phyloP scores from a whole-genome alignment of 23 tunicate species.

The Phallusia fumigata region DNA sequence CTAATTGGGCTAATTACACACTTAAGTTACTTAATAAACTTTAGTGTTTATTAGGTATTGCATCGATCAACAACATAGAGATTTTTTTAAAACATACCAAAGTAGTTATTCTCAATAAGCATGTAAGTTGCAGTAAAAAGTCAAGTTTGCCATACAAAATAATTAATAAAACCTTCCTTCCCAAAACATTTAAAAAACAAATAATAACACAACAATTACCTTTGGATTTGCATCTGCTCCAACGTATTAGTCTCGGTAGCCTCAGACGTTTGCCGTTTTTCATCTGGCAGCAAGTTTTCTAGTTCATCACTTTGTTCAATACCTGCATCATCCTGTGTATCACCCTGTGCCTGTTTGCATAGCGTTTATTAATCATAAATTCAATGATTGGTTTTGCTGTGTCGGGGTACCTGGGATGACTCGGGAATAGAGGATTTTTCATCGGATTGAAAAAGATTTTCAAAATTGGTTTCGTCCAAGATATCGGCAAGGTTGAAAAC shows the following conservation, averaged over 20 bases:
- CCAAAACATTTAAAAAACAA: too few species aligned
- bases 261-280: background rate
- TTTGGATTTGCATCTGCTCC: background rate
- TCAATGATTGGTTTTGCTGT: too few species aligned
- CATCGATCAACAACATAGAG: too few species aligned
- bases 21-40: too few species aligned
- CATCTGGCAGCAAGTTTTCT: background rate
- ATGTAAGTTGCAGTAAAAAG: too few species aligned
- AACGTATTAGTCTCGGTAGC: background rate
- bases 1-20: too few species aligned
- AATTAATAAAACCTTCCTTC: too few species aligned
- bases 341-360: background rate
- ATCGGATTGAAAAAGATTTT: background rate
- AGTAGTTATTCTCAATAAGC: too few species aligned
- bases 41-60: too few species aligned
- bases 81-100: too few species aligned
- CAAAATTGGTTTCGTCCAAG: conserved; percentile 12
- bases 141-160: too few species aligned
- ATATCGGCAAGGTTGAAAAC: conserved; percentile 24
- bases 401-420: too few species aligned
- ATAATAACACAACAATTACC: background rate
- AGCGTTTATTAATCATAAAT: background rate
- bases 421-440: background rate
- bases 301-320: background rate
- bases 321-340: background rate